Percentiles rank a stretch among this genome's conserved stretches.
These are phyloP conservation scores for Nebria brevicollis DNA, from an alignment of 2,888 invertebrate genomes.

Conservation along the genomic window DNA sequence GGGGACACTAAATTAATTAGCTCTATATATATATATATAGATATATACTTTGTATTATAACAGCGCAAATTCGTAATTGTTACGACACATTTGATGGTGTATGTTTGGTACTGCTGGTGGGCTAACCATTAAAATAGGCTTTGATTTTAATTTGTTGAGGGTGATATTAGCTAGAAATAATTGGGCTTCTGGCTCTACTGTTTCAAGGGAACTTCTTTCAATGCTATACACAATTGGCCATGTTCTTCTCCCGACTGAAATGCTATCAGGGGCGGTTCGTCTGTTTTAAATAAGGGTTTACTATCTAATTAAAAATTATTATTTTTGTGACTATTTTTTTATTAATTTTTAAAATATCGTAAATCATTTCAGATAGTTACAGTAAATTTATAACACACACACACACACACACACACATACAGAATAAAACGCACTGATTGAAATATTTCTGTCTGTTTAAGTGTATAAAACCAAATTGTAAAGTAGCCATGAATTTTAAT, in stretches of 20 bases:
- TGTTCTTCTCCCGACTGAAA: no score
- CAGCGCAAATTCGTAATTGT: neutral
- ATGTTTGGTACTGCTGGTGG: constrained; percentile 1
- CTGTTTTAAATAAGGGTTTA: no score
- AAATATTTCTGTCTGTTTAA: constrained; percentile 26
- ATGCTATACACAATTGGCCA: no score
- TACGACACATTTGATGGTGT: neutral
- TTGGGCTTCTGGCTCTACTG: neutral
- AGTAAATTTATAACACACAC: no score
- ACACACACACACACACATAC: neutral
- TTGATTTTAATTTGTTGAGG: neutral
- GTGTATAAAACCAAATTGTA: constrained; percentile 27
- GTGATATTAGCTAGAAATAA: neutral
- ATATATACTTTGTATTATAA: constrained; percentile 1
- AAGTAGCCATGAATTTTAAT: constrained; percentile 43
- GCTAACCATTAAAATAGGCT: neutral
- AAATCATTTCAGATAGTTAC: no score
- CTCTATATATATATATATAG: constrained; percentile 3
- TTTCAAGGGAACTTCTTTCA: no score
- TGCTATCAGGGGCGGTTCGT: no score
- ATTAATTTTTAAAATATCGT: no score
- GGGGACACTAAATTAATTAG: neutral
- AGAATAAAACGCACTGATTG: neutral
- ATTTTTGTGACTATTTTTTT: no score
- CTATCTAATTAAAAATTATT: no score